phyloP scores from a whole-genome alignment of 2,113 vertebrate species.

The Pycnonotus jocosus region DNA sequence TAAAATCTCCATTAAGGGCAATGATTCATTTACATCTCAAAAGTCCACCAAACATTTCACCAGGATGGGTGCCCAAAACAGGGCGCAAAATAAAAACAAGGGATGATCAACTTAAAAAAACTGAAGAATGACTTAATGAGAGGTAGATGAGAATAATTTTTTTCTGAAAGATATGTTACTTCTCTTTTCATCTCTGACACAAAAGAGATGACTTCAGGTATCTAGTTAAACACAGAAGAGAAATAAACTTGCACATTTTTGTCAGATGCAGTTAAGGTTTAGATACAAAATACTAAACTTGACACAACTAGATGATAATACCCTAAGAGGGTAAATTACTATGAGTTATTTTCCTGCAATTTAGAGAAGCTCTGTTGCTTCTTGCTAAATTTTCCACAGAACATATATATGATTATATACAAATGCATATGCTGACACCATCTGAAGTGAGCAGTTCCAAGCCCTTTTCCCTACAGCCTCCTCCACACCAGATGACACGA shows the following conservation, averaged over 20 bases:
- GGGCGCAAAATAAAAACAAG: not conserved
- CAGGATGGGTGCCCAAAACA: not conserved
- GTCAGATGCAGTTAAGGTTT: not conserved
- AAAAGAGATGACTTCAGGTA: not conserved
- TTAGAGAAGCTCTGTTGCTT: not conserved
- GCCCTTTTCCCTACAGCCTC: not conserved
- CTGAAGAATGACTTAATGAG: not conserved
- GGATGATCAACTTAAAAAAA: not conserved
- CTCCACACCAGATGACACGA: not conserved
- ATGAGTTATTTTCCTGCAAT: not conserved
- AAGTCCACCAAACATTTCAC: conserved; percentile 25
- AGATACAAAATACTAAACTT: not conserved
- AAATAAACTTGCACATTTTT: not conserved
- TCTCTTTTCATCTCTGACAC: not conserved
- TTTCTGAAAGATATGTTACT: not conserved
- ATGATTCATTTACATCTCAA: conserved; percentile 37
- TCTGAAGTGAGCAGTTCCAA: not conserved
- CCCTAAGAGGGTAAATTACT: not conserved
- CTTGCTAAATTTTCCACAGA: not conserved
- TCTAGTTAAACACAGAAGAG: not conserved
- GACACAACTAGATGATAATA: not conserved
- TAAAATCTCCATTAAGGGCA: conserved; percentile 16
- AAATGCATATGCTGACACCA: not conserved
- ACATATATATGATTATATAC: accelerated
- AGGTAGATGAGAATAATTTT: not conserved